A percentile compares a stretch with the other conserved stretches of the same genome.
Evolutionary conservation across 1,140 invertebrate species (phyloP).

Genomic region (Popillia japonica): DNA sequence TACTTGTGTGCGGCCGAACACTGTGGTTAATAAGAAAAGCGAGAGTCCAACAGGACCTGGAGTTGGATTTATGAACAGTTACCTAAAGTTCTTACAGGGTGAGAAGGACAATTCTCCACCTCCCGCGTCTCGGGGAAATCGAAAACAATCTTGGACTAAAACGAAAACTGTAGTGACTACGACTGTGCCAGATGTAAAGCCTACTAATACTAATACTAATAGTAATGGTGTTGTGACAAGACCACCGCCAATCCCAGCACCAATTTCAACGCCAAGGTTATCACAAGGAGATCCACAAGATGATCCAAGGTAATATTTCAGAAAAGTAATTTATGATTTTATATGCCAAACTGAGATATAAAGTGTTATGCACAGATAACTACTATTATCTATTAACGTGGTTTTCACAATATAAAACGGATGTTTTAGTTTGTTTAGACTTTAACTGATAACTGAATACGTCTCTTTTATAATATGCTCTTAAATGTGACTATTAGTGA

Average conservation of each 20-base stretch:
- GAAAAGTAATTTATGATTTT: too few relatives aligned
- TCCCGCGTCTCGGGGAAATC: constrained; percentile 69
- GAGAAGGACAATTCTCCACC: constrained; percentile 81
- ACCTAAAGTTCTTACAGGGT: constrained; percentile 84
- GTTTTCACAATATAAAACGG: too few relatives aligned
- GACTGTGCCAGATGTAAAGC: constrained; percentile 34
- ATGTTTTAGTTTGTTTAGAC: too few relatives aligned
- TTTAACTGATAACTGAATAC: too few relatives aligned
- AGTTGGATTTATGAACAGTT: constrained; percentile 84
- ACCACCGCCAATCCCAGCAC: constrained; percentile 37
- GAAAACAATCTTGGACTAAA: constrained; percentile 72
- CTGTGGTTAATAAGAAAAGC: constrained; percentile 49
- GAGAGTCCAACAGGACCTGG: constrained; percentile 68
- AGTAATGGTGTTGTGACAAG: constrained; percentile 20
- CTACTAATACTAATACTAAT: constrained; percentile 34
- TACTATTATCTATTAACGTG: too few relatives aligned
- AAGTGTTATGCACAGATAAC: too few relatives aligned
- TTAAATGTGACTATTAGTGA: too few relatives aligned
- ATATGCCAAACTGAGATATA: too few relatives aligned
- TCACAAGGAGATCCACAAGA: constrained; percentile 66
- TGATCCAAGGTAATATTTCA: constrained; percentile 64
- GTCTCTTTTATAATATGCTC: too few relatives aligned
- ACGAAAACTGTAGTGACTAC: constrained; percentile 58
- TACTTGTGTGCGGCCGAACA: constrained; percentile 55
- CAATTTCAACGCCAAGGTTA: constrained; percentile 42